A percentile compares a stretch with the other conserved stretches of the same genome.
phyloP scores from a whole-genome alignment of 1,140 invertebrate genomes.

The Teleogryllus occipitalis region DNA sequence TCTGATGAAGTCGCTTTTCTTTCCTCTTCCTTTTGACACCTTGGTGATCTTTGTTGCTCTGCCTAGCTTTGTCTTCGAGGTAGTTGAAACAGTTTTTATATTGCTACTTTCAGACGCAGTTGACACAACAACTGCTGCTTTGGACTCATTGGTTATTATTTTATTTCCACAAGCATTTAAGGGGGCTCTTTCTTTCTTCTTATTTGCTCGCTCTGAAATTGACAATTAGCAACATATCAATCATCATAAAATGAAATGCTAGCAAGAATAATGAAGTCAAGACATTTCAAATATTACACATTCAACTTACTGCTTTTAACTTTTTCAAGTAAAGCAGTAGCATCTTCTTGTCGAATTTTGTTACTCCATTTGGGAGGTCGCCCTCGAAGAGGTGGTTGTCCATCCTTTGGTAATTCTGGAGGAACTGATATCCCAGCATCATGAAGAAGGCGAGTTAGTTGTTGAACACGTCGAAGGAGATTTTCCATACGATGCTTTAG shows the following conservation, averaged over 20 bases:
- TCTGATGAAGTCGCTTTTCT: neutral
- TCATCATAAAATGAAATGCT: too few relatives aligned
- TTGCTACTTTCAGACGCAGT: neutral
- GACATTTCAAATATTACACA: neutral
- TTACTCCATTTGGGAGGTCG: slow-evolving; percentile 39
- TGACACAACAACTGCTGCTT: neutral
- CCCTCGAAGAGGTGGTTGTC: slow-evolving; percentile 22
- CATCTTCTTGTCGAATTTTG: slow-evolving; percentile 38
- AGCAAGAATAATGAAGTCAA: neutral
- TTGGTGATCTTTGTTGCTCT: slow-evolving; percentile 4
- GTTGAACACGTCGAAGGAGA: slow-evolving; percentile 37
- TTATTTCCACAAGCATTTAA: too few relatives aligned
- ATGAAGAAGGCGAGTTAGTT: slow-evolving; percentile 36
- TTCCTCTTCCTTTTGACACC: slow-evolving; percentile 7
- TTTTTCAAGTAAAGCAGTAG: slow-evolving; percentile 9
- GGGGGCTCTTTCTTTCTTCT: too few relatives aligned
- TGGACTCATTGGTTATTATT: too few relatives aligned
- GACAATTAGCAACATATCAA: too few relatives aligned
- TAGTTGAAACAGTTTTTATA: neutral
- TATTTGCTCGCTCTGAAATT: too few relatives aligned
- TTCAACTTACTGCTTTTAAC: slow-evolving; percentile 8
- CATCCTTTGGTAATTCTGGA: slow-evolving; percentile 18
- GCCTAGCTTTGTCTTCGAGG: slow-evolving; percentile 8
- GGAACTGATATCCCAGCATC: slow-evolving; percentile 39
- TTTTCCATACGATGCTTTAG: slow-evolving; percentile 32